Evolutionary conservation across 2,888 invertebrate species (phyloP).

Genomic region (Platerodrilus igneus): DNA sequence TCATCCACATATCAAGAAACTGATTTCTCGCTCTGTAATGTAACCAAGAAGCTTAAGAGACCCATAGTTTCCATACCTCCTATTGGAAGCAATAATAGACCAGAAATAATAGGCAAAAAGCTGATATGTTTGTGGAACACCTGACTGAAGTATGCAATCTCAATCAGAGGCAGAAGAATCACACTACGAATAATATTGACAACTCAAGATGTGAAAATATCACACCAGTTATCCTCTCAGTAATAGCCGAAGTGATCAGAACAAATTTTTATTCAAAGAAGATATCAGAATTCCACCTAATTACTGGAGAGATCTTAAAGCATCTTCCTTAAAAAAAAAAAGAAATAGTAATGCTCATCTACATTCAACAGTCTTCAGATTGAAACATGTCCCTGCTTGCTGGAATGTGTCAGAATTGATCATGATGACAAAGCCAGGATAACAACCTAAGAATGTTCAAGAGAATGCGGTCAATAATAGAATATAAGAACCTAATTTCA

Average conservation of each 20-base stretch:
- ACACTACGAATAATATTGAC: constrained; percentile 8
- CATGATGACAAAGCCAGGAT: constrained; percentile 31
- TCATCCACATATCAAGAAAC: background rate
- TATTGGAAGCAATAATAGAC: constrained; percentile 22
- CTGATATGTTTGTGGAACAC: constrained; percentile 23
- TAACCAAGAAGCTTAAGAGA: constrained; percentile 5
- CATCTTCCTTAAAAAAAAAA: constrained; percentile 21
- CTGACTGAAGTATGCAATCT: constrained; percentile 22
- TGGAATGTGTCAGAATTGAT: constrained; percentile 28
- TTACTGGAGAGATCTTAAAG: constrained; percentile 27
- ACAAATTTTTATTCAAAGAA: constrained; percentile 15
- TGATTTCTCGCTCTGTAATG: no score
- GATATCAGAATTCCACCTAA: constrained; percentile 29
- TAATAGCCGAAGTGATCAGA: constrained; percentile 24
- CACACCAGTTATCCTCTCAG: constrained; percentile 12
- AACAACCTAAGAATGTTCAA: constrained; percentile 19
- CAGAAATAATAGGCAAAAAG: constrained; percentile 24
- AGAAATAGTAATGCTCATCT: constrained; percentile 13
- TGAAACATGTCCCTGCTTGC: constrained; percentile 14
- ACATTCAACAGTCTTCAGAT: constrained; percentile 10
- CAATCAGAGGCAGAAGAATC: constrained; percentile 3
- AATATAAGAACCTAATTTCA: constrained; percentile 17
- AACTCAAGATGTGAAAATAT: constrained; percentile 15
- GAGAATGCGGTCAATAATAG: constrained; percentile 19
- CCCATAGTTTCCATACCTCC: constrained; percentile 16